A percentile compares a stretch with the other conserved stretches of the same genome.
Conservation (phyloP, 2,888 invertebrate species). For the Axea sp. region DNA sequence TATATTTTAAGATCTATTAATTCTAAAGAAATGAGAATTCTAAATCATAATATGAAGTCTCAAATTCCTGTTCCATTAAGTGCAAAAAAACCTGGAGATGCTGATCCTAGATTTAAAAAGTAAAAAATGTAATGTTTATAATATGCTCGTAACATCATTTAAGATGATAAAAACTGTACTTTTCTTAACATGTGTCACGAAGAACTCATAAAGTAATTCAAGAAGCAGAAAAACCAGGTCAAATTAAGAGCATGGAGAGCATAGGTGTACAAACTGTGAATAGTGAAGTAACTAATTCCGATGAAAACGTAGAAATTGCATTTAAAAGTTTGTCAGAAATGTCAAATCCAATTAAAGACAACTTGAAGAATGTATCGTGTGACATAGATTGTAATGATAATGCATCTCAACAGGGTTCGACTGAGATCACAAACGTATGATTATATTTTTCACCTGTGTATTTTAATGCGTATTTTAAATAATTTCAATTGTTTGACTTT, state of each 20-base stretch:
- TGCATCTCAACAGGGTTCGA: too few species aligned
- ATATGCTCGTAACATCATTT: too few species aligned
- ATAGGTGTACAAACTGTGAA: slow-evolving; percentile 63
- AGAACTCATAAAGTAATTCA: slow-evolving; percentile 64
- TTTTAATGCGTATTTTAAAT: too few species aligned
- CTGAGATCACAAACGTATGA: too few species aligned
- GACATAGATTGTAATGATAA: too few species aligned
- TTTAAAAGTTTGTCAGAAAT: not conserved
- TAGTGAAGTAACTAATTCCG: not conserved
- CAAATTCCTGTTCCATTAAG: slow-evolving; percentile 49
- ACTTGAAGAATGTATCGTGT: not conserved
- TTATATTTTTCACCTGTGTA: too few species aligned
- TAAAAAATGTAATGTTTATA: slow-evolving; percentile 30
- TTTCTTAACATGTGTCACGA: not conserved
- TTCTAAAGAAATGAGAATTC: slow-evolving; percentile 11
- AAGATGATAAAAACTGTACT: not conserved
- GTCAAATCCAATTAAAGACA: not conserved
- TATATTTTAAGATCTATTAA: slow-evolving; percentile 6
- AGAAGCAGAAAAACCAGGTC: slow-evolving; percentile 65
- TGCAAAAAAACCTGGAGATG: slow-evolving; percentile 68
- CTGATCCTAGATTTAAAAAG: slow-evolving; percentile 75
- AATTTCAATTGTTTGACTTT: too few species aligned
- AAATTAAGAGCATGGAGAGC: slow-evolving; percentile 65
- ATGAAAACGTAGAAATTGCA: not conserved
- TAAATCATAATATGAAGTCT: slow-evolving; percentile 36